These are phyloP conservation scores for Corvus hawaiiensis DNA, from an alignment of 2,113 vertebrate species.

Conservation along the genomic window DNA sequence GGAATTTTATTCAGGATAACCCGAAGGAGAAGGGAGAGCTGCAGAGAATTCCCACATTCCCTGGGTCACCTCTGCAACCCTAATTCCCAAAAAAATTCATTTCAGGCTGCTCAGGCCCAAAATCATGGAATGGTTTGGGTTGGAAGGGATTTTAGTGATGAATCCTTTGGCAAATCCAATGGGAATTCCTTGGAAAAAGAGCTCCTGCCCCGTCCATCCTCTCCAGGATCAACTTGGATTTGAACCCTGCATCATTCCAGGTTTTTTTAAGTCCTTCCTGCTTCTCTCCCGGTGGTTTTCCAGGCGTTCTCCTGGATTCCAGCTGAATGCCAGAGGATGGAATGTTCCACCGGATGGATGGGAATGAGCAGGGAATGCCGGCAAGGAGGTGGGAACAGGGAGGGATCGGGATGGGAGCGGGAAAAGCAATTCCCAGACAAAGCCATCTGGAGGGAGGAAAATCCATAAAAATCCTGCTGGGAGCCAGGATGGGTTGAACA, in stretches of 20 bases:
- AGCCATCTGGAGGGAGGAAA: not conserved
- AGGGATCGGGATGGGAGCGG: not conserved
- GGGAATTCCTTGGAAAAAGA: not conserved
- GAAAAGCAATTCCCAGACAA: not conserved
- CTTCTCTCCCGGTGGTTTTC: not conserved
- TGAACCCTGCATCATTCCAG: not conserved
- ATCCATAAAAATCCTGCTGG: not conserved
- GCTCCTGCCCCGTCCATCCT: not conserved
- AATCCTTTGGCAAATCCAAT: not conserved
- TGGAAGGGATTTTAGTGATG: too few relatives aligned
- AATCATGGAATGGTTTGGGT: not conserved
- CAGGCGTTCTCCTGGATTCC: fast-evolving
- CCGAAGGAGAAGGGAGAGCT: not conserved
- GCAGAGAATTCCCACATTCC: not conserved
- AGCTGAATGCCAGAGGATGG: fast-evolving
- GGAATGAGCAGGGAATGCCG: not conserved
- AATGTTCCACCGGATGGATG: fast-evolving
- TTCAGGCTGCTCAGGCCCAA: not conserved
- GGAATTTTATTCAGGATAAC: not conserved
- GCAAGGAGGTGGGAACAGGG: not conserved
- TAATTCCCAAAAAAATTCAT: not conserved
- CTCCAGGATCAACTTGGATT: not conserved
- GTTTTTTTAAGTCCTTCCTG: not conserved
- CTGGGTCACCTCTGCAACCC: not conserved
- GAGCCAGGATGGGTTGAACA: not conserved